These are phyloP conservation scores for Pseudoips prasinana DNA, from an alignment of 2,888 invertebrate genomes.

Conservation along the genomic window DNA sequence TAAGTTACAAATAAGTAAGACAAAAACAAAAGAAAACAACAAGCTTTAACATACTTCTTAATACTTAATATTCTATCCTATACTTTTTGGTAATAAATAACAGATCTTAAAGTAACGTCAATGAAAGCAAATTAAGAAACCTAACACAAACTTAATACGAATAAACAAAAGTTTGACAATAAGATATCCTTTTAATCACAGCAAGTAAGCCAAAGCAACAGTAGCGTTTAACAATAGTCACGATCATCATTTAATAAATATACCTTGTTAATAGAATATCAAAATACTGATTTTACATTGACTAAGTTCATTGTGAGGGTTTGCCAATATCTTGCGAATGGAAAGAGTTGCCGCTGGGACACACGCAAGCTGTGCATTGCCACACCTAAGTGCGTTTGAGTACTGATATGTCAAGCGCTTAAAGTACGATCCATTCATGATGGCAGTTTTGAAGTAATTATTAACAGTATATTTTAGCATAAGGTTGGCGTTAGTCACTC, in stretches of 20 bases:
- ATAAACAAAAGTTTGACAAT: conserved; percentile 35
- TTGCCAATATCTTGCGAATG: conserved; percentile 76
- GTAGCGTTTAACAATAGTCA: conserved; percentile 49
- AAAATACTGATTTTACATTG: conserved; percentile 46
- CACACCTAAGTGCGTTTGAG: conserved; percentile 61
- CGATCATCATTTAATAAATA: conserved; percentile 19
- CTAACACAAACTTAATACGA: conserved; percentile 29
- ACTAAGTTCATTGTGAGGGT: conserved; percentile 71
- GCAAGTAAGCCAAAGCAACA: conserved; percentile 75
- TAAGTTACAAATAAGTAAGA: conserved; percentile 11
- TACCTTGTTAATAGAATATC: conserved; percentile 41
- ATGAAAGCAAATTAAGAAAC: conserved; percentile 24
- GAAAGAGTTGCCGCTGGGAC: conserved; percentile 49
- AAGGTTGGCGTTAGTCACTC: too few relatives aligned
- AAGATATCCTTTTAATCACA: conserved; percentile 47
- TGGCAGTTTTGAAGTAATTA: conserved; percentile 16
- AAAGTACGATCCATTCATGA: conserved; percentile 5
- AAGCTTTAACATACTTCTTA: conserved; percentile 24
- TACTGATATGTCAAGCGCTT: conserved; percentile 64
- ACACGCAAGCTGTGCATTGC: conserved; percentile 68
- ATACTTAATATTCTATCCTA: conserved; percentile 17
- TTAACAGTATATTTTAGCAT: too few relatives aligned
- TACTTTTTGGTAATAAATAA: conserved; percentile 6
- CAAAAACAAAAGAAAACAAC: conserved; percentile 19
- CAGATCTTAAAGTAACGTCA: conserved; percentile 21